These are phyloP conservation scores for Chondrosia reniformis DNA, from an alignment of 37 sponge, comb jelly and placozoan species.

Conservation along the genomic window DNA sequence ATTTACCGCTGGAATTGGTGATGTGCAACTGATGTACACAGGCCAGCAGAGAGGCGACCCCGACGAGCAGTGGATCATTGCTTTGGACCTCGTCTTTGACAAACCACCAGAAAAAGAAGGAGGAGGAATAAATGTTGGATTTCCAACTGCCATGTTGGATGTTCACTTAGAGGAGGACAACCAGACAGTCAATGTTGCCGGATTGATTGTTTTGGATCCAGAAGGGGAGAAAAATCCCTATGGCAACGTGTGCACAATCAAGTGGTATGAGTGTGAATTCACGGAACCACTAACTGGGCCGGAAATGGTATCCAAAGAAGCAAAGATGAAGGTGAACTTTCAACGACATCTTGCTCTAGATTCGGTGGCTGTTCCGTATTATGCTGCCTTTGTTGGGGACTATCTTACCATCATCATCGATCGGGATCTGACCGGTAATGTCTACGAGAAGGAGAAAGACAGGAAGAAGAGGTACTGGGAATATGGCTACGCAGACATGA, in stretches of 20 bases:
- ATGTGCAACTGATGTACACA: constrained; percentile 2
- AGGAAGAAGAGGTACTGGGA: not conserved
- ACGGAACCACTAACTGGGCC: not conserved
- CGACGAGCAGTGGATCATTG: constrained; percentile 9
- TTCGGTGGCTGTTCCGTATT: constrained; percentile 7
- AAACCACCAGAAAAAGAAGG: constrained; percentile 6
- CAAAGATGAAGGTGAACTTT: not conserved
- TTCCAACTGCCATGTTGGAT: not conserved
- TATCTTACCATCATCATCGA: constrained; percentile 2
- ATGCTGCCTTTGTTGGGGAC: not conserved
- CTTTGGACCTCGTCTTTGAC: not conserved
- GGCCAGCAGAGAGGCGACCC: not conserved
- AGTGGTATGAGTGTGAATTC: not conserved
- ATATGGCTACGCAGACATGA: constrained; percentile 8
- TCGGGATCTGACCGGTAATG: constrained; percentile 10
- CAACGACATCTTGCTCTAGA: constrained; percentile 1
- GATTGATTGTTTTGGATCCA: constrained; percentile 4
- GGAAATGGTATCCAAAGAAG: not conserved
- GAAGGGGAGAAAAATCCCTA: not conserved
- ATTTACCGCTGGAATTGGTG: constrained; percentile 9
- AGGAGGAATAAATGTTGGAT: not conserved
- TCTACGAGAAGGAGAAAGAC: constrained; percentile 6
- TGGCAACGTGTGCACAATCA: not conserved
- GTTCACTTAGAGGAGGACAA: not conserved
- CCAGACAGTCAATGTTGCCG: not conserved